Evolutionary conservation across 2,113 vertebrate genomes (phyloP).

Genomic region (Emydura subglobosa): DNA sequence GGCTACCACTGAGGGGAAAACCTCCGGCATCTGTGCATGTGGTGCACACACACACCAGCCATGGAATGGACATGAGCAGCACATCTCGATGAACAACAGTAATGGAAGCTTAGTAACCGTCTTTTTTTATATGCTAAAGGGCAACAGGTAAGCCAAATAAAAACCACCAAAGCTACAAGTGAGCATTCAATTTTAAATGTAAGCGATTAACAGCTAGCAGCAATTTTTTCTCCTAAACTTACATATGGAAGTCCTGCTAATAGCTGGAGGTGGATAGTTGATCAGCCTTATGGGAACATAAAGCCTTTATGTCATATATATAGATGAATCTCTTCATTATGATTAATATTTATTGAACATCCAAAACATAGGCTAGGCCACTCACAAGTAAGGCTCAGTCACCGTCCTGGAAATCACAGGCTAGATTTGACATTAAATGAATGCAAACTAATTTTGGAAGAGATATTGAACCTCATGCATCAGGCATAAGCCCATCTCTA

Average conservation of each 20-base stretch:
- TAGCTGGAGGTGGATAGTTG: neutral
- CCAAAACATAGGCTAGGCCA: neutral
- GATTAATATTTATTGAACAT: neutral
- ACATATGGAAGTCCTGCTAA: neutral
- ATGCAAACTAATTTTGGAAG: neutral
- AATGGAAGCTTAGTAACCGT: too few species aligned
- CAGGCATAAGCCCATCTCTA: neutral
- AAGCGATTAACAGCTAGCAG: neutral
- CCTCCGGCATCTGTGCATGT: too few species aligned
- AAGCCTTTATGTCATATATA: neutral
- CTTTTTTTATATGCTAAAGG: neutral
- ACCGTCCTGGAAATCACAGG: neutral
- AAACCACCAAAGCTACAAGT: neutral
- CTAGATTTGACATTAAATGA: neutral
- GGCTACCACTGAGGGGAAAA: too few species aligned
- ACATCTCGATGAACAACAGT: too few species aligned
- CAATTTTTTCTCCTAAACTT: neutral
- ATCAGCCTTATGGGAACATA: neutral
- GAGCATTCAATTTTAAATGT: neutral
- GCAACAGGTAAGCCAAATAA: neutral
- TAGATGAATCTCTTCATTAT: neutral
- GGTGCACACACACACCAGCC: too few species aligned
- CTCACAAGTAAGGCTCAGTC: neutral
- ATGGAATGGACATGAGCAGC: too few species aligned
- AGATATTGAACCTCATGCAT: neutral